Conservation (phyloP, 2,888 invertebrate genomes). For the Ernsta delagoae region DNA sequence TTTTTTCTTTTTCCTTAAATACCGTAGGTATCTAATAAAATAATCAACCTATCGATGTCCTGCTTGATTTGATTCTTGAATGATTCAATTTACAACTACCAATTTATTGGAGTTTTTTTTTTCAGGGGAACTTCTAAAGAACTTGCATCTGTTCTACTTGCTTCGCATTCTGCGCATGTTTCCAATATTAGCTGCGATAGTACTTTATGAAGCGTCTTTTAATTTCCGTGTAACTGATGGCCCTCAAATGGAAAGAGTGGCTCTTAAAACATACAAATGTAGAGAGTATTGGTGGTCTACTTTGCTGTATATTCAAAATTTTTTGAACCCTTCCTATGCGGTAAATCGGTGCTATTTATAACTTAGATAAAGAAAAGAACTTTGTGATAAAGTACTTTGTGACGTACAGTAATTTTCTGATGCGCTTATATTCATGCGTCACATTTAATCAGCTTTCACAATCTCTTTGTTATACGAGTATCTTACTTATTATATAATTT, state of each 20-base stretch:
- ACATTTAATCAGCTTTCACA: no score
- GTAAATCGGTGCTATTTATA: conserved; percentile 47
- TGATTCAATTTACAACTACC: neutral
- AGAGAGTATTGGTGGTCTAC: conserved; percentile 66
- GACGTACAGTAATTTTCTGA: no score
- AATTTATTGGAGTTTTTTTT: neutral
- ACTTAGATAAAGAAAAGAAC: neutral
- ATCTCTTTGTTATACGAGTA: no score
- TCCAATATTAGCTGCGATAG: conserved; percentile 54
- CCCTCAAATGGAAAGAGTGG: conserved; percentile 50
- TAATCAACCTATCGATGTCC: no score
- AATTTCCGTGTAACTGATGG: conserved; percentile 57
- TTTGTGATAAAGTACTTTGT: no score
- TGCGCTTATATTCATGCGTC: neutral
- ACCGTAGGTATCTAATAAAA: no score
- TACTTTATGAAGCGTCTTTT: conserved; percentile 56
- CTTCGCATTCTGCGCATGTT: conserved; percentile 62
- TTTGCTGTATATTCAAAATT: conserved; percentile 62
- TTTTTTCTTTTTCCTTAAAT: neutral
- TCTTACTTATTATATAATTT: no score
- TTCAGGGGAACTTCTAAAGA: conserved; percentile 52
- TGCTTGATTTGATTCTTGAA: neutral
- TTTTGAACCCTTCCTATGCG: conserved; percentile 48
- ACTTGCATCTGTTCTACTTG: conserved; percentile 61
- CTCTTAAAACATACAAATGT: conserved; percentile 49